These are phyloP conservation scores for Hydroisotoma schaefferi DNA, from an alignment of 2,888 invertebrate species.

Conservation along the genomic window DNA sequence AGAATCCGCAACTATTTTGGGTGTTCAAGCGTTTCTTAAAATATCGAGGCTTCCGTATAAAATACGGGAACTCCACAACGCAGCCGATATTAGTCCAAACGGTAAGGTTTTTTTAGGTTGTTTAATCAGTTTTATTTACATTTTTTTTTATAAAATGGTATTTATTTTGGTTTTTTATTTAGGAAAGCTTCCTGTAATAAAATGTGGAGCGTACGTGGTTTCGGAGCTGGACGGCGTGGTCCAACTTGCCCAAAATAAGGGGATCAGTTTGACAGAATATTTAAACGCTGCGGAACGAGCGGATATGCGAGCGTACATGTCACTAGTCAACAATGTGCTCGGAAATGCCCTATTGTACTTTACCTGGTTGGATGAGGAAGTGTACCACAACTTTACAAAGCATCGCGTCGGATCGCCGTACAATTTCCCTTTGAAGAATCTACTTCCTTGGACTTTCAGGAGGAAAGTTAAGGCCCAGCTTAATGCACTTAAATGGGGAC, in stretches of 20 bases:
- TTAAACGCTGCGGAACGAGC: constrained; percentile 73
- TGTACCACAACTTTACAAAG: constrained; percentile 68
- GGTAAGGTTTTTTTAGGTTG: constrained; percentile 52
- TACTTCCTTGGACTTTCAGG: constrained; percentile 75
- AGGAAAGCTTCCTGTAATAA: constrained; percentile 87
- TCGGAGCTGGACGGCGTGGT: constrained; percentile 90
- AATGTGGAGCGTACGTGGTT: constrained; percentile 81
- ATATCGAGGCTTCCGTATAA: constrained; percentile 58
- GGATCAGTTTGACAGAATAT: constrained; percentile 67
- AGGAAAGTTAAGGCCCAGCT: constrained; percentile 67
- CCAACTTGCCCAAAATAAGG: constrained; percentile 53
- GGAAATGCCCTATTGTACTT: constrained; percentile 67
- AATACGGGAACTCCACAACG: constrained; percentile 60
- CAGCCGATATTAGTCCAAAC: constrained; percentile 94
- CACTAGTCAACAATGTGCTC: constrained; percentile 80
- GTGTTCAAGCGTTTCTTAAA: constrained; percentile 87
- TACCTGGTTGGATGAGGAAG: constrained; percentile 44
- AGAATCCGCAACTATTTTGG: constrained; percentile 89
- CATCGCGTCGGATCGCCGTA: constrained; percentile 82
- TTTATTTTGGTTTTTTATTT: constrained; percentile 40
- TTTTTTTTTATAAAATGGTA: neutral
- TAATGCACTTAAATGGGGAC: constrained; percentile 75
- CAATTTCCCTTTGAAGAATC: constrained; percentile 84
- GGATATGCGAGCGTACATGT: constrained; percentile 91
- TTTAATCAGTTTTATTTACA: neutral